These are phyloP conservation scores for Cynoglossus semilaevis DNA, from an alignment of 2,113 vertebrate species.

Conservation along the genomic window DNA sequence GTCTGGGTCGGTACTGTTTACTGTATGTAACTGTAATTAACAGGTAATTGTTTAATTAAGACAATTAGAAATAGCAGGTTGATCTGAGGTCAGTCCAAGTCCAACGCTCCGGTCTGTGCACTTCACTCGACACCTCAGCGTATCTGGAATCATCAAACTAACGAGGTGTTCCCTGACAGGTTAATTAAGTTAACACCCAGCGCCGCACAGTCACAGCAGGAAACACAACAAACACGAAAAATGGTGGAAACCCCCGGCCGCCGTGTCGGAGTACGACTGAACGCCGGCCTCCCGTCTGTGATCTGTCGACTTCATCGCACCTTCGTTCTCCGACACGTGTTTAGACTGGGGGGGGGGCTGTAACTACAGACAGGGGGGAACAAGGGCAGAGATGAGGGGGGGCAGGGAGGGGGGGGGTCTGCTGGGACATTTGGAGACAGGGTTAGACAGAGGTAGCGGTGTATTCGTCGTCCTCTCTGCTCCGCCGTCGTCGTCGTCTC, in stretches of 20 bases:
- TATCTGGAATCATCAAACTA: constrained; percentile 49
- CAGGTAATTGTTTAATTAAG: background rate
- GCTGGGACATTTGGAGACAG: constrained; percentile 30
- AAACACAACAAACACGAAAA: constrained; percentile 34
- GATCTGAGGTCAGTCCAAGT: background rate
- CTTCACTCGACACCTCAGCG: background rate
- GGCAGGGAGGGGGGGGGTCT: constrained; percentile 10
- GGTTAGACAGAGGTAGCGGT: constrained; percentile 42
- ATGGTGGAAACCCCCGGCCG: constrained; percentile 27
- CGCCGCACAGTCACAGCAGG: constrained; percentile 34
- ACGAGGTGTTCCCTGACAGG: constrained; percentile 64
- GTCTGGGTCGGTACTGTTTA: too few relatives aligned
- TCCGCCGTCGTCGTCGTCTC: constrained; percentile 60
- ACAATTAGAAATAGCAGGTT: background rate
- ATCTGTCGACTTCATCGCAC: constrained; percentile 29
- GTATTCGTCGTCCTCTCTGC: constrained; percentile 38
- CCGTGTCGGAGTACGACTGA: constrained; percentile 21
- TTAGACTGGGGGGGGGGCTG: constrained; percentile 24
- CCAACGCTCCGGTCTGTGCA: background rate
- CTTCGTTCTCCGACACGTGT: constrained; percentile 44
- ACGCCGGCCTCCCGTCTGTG: constrained; percentile 42
- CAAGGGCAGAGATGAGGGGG: constrained; percentile 20
- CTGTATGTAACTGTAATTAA: background rate
- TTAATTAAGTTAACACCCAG: constrained; percentile 65
- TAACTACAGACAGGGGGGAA: constrained; percentile 34